A percentile compares a stretch with the other conserved stretches of the same genome.
phyloP scores from a whole-genome alignment of 1,140 invertebrate species.

The Pomacea maculata region DNA sequence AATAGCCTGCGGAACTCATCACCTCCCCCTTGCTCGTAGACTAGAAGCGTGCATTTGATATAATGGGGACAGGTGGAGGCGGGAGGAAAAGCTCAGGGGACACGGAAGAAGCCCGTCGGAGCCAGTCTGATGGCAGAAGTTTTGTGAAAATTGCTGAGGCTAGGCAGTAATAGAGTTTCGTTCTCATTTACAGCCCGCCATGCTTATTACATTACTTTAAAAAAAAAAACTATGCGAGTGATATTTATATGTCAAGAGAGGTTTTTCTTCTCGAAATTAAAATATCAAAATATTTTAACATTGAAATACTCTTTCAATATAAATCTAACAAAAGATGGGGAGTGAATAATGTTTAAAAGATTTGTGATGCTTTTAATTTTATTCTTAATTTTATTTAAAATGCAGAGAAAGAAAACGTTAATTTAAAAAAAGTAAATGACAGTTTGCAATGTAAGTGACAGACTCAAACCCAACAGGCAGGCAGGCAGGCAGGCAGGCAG shows the following conservation, averaged over 20 bases:
- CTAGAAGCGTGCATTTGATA: slow-evolving; percentile 11
- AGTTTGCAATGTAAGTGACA: neutral
- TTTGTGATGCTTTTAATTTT: too few relatives aligned
- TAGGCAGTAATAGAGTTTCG: too few relatives aligned
- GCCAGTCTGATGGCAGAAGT: neutral
- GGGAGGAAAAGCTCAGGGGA: slow-evolving; percentile 10
- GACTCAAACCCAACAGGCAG: neutral
- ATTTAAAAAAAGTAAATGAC: too few relatives aligned
- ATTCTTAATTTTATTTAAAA: too few relatives aligned
- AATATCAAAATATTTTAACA: too few relatives aligned
- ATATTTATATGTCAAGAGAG: too few relatives aligned
- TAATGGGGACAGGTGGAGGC: slow-evolving; percentile 22
- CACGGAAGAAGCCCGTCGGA: slow-evolving; percentile 12
- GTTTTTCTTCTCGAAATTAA: too few relatives aligned
- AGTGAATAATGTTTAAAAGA: neutral
- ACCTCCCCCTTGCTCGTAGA: slow-evolving; percentile 12
- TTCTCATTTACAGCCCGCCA: too few relatives aligned
- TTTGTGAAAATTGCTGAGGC: too few relatives aligned
- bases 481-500: neutral
- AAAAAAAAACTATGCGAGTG: too few relatives aligned
- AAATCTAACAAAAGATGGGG: neutral
- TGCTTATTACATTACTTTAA: too few relatives aligned
- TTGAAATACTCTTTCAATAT: neutral
- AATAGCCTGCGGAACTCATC: slow-evolving; percentile 26
- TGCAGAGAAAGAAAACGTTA: too few relatives aligned